These are phyloP conservation scores for Mormoops blainvillei DNA, from an alignment of 2,113 vertebrate genomes.

Conservation along the genomic window DNA sequence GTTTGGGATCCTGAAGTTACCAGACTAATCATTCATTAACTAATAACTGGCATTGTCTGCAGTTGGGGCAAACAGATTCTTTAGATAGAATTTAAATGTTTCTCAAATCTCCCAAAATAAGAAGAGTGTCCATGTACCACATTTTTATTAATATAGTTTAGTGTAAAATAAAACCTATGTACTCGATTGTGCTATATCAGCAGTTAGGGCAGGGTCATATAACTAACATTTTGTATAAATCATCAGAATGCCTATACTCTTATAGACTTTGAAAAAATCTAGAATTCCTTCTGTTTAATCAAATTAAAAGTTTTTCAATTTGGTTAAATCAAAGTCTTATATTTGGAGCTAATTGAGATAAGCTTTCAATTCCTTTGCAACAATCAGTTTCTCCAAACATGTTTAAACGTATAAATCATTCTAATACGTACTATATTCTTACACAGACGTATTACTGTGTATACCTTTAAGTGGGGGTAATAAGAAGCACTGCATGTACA, in stretches of 20 bases:
- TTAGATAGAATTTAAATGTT: conserved; percentile 28
- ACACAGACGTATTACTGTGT: background rate
- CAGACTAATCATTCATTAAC: background rate
- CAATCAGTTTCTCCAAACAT: background rate
- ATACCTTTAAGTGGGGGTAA: background rate
- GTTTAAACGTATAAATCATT: background rate
- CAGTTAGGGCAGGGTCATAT: background rate
- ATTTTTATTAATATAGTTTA: background rate
- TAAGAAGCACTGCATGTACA: background rate
- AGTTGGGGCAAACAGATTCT: background rate
- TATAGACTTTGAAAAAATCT: background rate
- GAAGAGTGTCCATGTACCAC: background rate
- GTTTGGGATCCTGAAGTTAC: background rate
- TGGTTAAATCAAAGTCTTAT: background rate
- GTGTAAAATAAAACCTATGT: background rate
- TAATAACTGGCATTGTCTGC: background rate
- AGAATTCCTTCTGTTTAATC: background rate
- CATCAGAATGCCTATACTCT: background rate
- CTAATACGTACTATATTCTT: background rate
- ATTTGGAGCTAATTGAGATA: background rate
- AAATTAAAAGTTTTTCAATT: background rate
- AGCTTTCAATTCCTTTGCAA: background rate
- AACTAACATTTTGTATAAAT: background rate
- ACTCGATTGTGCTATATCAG: background rate
- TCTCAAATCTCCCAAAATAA: background rate